A percentile compares a stretch with the other conserved stretches of the same genome.
Conservation (phyloP, 2,797 vertebrate species). For the Labroides dimidiatus region DNA sequence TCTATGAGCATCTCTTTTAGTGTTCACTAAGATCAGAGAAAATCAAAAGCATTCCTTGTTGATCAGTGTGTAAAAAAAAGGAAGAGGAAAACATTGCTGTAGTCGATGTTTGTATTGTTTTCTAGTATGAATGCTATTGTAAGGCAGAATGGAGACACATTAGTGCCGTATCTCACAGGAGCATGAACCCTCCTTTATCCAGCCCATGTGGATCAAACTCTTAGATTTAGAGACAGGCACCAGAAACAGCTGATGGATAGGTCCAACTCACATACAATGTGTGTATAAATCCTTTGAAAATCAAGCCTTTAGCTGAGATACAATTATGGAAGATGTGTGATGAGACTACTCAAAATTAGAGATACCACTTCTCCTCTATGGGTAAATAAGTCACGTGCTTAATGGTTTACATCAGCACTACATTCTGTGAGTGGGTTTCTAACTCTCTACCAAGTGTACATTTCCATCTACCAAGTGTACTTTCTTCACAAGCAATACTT, state of each 20-base stretch:
- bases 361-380: constrained; percentile 27
- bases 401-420: constrained; percentile 70
- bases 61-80: constrained; percentile 43
- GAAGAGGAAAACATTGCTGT: constrained; percentile 37
- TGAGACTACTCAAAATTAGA: constrained; percentile 45
- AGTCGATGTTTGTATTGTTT: constrained; percentile 43
- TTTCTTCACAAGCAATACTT: constrained; percentile 64
- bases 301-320: constrained; percentile 41
- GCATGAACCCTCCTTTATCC: constrained; percentile 40
- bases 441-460: constrained; percentile 66
- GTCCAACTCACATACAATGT: constrained; percentile 68
- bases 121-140: constrained; percentile 49
- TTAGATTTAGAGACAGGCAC: constrained; percentile 64
- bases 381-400: constrained; percentile 69
- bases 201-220: constrained; percentile 30
- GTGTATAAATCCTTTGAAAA: constrained; percentile 2
- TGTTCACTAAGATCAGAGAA: constrained; percentile 73
- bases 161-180: constrained; percentile 62
- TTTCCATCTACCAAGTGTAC: constrained; percentile 64
- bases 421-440: constrained; percentile 67
- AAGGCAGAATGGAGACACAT: constrained; percentile 76
- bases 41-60: constrained; percentile 27
- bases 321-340: constrained; percentile 47
- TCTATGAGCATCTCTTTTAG: constrained; percentile 63
- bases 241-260: constrained; percentile 70